Evolutionary conservation across 2,888 invertebrate species (phyloP).

Genomic region (Nemapogon koenigi): DNA sequence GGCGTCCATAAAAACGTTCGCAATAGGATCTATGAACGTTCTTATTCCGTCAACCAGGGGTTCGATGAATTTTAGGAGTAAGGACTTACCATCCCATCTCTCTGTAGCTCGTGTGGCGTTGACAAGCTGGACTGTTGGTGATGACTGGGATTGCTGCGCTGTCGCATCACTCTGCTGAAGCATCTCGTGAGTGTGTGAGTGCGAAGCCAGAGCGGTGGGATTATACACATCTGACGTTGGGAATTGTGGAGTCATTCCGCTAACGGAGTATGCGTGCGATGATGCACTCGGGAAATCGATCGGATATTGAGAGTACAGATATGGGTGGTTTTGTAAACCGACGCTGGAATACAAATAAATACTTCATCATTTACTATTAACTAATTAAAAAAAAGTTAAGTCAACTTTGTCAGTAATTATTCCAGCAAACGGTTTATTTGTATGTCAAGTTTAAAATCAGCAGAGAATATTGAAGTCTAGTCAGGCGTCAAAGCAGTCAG

Average conservation of each 20-base stretch:
- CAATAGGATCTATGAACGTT: slow-evolving; percentile 44
- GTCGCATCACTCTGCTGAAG: slow-evolving; percentile 50
- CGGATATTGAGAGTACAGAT: slow-evolving; percentile 61
- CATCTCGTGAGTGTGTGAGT: slow-evolving; percentile 45
- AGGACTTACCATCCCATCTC: slow-evolving; percentile 62
- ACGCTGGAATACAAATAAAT: slow-evolving; percentile 53
- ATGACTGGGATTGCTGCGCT: slow-evolving; percentile 61
- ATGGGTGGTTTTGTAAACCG: slow-evolving; percentile 58
- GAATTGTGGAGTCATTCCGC: slow-evolving; percentile 56
- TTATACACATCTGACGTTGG: slow-evolving; percentile 55
- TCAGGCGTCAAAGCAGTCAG: slow-evolving; percentile 8
- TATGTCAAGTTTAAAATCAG: too few species aligned
- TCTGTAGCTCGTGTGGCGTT: slow-evolving; percentile 53
- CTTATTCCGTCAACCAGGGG: slow-evolving; percentile 44
- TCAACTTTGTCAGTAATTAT: slow-evolving; percentile 8
- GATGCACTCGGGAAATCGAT: slow-evolving; percentile 62
- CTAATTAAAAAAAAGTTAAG: background rate
- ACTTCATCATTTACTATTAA: background rate
- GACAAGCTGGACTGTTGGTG: slow-evolving; percentile 39
- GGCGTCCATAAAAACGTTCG: slow-evolving; percentile 43
- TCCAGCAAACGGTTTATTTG: slow-evolving; percentile 16
- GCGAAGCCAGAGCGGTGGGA: slow-evolving; percentile 44
- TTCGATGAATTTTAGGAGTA: slow-evolving; percentile 50
- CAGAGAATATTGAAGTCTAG: slow-evolving; percentile 1
- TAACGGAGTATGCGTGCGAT: slow-evolving; percentile 60